Evolutionary conservation across 1,140 invertebrate species (phyloP).

Genomic region (Colletes gigas): DNA sequence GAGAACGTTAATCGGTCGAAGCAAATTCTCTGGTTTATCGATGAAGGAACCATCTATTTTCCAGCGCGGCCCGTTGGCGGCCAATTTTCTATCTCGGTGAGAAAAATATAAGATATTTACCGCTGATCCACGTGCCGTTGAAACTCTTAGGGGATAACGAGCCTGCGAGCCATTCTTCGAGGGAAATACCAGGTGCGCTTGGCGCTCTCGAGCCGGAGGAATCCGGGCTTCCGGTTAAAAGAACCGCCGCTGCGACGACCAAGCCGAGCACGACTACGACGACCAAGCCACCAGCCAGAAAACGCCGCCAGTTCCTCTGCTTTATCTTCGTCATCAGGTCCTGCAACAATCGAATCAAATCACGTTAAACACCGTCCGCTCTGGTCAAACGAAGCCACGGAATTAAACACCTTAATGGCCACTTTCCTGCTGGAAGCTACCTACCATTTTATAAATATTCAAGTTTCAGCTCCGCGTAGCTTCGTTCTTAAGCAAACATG

Average conservation of each 20-base stretch:
- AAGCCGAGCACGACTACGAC: slow-evolving; percentile 71
- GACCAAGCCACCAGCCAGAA: slow-evolving; percentile 71
- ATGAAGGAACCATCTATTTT: neutral
- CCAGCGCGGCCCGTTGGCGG: neutral
- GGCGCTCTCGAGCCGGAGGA: slow-evolving; percentile 57
- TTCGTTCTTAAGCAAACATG: too few relatives aligned
- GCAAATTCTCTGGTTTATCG: too few relatives aligned
- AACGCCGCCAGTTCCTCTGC: slow-evolving; percentile 75
- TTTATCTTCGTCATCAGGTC: slow-evolving; percentile 79
- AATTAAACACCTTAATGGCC: too few relatives aligned
- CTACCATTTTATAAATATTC: too few relatives aligned
- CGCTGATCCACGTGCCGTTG: slow-evolving; percentile 79
- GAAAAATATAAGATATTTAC: slow-evolving; percentile 69
- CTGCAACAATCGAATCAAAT: slow-evolving; percentile 67
- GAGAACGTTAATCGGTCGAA: too few relatives aligned
- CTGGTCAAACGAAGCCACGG: neutral
- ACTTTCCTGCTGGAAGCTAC: too few relatives aligned
- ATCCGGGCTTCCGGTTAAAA: slow-evolving; percentile 71
- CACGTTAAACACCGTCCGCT: too few relatives aligned
- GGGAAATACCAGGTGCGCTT: slow-evolving; percentile 69
- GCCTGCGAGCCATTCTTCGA: slow-evolving; percentile 77
- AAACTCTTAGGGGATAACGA: slow-evolving; percentile 78
- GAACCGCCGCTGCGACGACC: slow-evolving; percentile 73
- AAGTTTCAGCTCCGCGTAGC: too few relatives aligned
- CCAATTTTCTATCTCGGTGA: neutral